A percentile compares a stretch with the other conserved stretches of the same genome.
These are phyloP conservation scores for Pangasianodon hypophthalmus DNA, from an alignment of 2,113 vertebrate genomes.

Conservation along the genomic window DNA sequence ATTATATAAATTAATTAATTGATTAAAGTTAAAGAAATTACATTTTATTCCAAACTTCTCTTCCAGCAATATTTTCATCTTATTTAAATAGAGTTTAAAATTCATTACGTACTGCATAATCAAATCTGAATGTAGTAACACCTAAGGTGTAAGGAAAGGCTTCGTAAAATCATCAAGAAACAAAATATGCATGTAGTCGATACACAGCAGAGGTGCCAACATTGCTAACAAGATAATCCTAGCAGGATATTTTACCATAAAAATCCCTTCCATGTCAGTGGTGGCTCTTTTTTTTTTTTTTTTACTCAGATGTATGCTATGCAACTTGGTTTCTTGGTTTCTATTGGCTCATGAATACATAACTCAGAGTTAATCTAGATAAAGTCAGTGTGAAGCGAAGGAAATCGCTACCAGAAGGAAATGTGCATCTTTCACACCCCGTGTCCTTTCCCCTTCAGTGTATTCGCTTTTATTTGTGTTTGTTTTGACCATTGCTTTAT, in stretches of 20 bases:
- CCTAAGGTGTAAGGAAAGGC: background rate
- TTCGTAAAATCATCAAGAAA: slow-evolving; percentile 10
- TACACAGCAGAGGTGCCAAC: slow-evolving; percentile 5
- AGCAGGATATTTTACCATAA: background rate
- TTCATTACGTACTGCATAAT: background rate
- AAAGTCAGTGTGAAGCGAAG: background rate
- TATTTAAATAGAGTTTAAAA: background rate
- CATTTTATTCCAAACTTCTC: background rate
- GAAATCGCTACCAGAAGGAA: background rate
- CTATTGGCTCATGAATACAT: background rate
- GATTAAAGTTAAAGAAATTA: background rate
- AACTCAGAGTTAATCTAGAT: background rate
- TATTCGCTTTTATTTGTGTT: background rate
- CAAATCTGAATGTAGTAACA: background rate
- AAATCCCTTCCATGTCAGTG: background rate
- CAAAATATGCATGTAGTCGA: background rate
- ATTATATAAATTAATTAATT: too few relatives aligned
- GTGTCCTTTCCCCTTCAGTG: background rate
- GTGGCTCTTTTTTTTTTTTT: background rate
- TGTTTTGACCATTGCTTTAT: background rate
- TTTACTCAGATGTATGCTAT: background rate
- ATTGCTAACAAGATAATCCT: background rate
- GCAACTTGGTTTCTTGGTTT: background rate
- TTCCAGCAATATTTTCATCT: background rate
- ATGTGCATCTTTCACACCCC: background rate